Conservation (phyloP, 2,113 vertebrate species). For the Theropithecus gelada region DNA sequence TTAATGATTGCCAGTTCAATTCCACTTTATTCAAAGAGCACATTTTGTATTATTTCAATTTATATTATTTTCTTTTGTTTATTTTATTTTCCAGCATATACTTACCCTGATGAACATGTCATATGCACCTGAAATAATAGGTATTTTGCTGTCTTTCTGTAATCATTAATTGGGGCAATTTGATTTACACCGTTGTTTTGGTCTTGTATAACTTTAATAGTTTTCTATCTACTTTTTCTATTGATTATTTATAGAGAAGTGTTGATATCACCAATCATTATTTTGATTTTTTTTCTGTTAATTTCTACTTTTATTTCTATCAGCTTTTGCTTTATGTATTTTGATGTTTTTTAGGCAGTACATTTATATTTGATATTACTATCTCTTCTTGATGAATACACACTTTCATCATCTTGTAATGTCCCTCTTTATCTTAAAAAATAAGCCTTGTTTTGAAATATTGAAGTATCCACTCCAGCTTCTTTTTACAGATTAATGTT, state of each 20-base stretch:
- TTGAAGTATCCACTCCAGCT: too few relatives aligned
- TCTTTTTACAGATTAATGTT: background rate
- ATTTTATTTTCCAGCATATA: background rate
- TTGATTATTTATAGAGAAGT: background rate
- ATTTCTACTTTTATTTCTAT: background rate
- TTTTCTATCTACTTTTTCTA: background rate
- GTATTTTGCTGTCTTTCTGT: background rate
- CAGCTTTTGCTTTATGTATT: background rate
- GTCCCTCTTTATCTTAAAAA: background rate
- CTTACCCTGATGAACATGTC: background rate
- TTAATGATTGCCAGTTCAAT: background rate
- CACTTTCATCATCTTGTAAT: background rate
- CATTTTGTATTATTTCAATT: background rate
- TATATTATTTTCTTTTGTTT: background rate
- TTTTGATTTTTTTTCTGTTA: background rate
- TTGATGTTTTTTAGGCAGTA: background rate
- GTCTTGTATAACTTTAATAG: background rate
- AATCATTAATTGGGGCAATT: background rate
- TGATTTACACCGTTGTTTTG: background rate
- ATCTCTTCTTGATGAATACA: background rate
- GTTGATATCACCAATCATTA: background rate
- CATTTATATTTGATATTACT: background rate
- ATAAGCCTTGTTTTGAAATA: background rate
- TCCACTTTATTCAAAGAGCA: background rate
- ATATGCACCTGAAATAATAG: background rate